Evolutionary conservation across 2,888 invertebrate genomes (phyloP), one percentile per base, ranked within the genome.

Genomic region (Pollenia angustigena): DNA sequence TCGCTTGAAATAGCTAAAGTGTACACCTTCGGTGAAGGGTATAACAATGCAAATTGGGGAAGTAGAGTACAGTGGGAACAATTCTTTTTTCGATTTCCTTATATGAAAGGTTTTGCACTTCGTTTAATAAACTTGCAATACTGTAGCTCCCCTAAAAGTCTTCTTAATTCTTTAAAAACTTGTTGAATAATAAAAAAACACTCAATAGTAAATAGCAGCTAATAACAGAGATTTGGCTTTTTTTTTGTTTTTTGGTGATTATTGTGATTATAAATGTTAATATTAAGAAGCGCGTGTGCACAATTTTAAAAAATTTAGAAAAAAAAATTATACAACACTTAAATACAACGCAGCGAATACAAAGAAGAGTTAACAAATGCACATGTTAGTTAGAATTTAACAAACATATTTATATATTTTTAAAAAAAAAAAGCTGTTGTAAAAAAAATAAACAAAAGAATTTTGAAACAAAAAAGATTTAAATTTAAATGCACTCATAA

Each of bases 201-300:
- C 32, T 54, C 10, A 4, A 54, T 62, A 71, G 52, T 71, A 54
- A 80, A 32, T 16, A 54, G 32, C 74, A 40, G 44, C 62, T 71
- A 52, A 71, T 80, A 71, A 46, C 46, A 81, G 11, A 54, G 62
- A 46, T 74, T 66, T 71, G 64, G 72, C 71, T 52, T 54, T 32
- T 60, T 60, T 40, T 56, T 78, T 78, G 58, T 18, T 64, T 23
- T 14, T 23, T 54, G 32, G 74, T 74, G 50, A 75, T 68, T 82
- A 75, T 64, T 82, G 66, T 82, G 66, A 46, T 78, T 85, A 80
- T 75, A 75, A 83, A 80, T 71, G 62, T 78, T 81, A 81, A 81
- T 85, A 66, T 85, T 85, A 69, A 11, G 48, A 78, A 74, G 78
- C 60, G 74, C 82, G 79, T 58, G 79, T 74, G 56, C 74, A 48